A percentile compares a stretch with the other conserved stretches of the same genome.
These are phyloP conservation scores for Mugil cephalus DNA, from an alignment of 2,113 vertebrate genomes.

Conservation along the genomic window DNA sequence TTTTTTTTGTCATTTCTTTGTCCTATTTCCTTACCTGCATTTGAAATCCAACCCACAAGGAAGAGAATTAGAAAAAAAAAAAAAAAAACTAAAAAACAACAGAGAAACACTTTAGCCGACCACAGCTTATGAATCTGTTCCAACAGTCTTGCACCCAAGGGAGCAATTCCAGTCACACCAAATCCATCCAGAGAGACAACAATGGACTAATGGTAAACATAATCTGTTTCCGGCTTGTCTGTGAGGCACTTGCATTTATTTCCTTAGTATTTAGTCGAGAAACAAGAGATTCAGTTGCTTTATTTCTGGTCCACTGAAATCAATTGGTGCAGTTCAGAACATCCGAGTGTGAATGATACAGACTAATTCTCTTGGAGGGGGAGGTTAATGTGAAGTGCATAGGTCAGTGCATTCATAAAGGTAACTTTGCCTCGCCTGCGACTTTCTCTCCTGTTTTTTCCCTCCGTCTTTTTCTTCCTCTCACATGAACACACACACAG, in stretches of 20 bases:
- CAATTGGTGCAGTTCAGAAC: slow-evolving; percentile 57
- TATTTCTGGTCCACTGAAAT: slow-evolving; percentile 60
- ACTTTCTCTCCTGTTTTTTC: slow-evolving; percentile 42
- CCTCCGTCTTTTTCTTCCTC: slow-evolving; percentile 55
- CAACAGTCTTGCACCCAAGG: slow-evolving; percentile 38
- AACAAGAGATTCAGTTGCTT: slow-evolving; percentile 59
- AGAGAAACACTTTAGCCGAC: slow-evolving; percentile 23
- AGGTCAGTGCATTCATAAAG: slow-evolving; percentile 70
- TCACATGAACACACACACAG: slow-evolving; percentile 67
- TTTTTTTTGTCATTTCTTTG: slow-evolving; percentile 24
- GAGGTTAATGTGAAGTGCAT: slow-evolving; percentile 68
- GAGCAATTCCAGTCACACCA: slow-evolving; percentile 33
- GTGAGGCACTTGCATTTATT: slow-evolving; percentile 47
- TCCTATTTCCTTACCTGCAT: slow-evolving; percentile 24
- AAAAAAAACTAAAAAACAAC: too few relatives aligned
- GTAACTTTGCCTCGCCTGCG: slow-evolving; percentile 67
- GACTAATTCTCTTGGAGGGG: slow-evolving; percentile 56
- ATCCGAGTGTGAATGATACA: slow-evolving; percentile 58
- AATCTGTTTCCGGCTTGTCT: slow-evolving; percentile 38
- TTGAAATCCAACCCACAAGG: background rate
- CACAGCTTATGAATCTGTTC: slow-evolving; percentile 39
- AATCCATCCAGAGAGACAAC: slow-evolving; percentile 50
- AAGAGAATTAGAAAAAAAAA: slow-evolving; percentile 19
- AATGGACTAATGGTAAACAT: slow-evolving; percentile 32
- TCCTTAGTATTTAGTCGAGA: slow-evolving; percentile 44